Base-by-base conservation (phyloP, 2,888 invertebrate genomes). In the Fragum whitleyi region DNA sequence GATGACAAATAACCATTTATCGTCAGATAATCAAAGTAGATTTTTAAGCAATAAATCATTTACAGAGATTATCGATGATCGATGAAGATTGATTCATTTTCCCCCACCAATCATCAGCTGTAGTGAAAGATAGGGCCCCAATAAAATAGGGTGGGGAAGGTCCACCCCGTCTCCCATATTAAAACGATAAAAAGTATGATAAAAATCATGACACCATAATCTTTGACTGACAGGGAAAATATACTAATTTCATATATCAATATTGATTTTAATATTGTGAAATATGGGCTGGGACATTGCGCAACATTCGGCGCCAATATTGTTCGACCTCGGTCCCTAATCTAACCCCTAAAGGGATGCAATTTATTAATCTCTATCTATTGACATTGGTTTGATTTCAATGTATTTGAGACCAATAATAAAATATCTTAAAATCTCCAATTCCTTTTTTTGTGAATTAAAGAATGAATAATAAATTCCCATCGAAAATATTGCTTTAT, bases 161-260 rank as follows among this genome's bases (percentile, higher is more conserved):
- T 26, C 61, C 19, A 11, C 61, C 61, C n/a, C 26, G 32, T 32
- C 61, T 61, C 29, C 26, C 32, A 61, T 32, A 29, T 3, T 14
- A 32, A 32, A 61, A 19, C 16, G 32, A 7, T 3, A 29, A 29
- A 61, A 32, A 32, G 16, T 23, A 3, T n/a, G 61, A 61, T 61
- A 61, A 61, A 61, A 32, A 61, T 61, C 61, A 61, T 61, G 61
- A 61, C 61, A 61, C 61, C 61, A 11, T 32, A 11, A 28, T 29
- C 47, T 61, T 5, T 61, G 32, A 61, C 7, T 61, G 29, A 32
- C 16, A 19, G 61, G 32, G 29, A 61, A 61, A 61, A 61, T 26
- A 61, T 61, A 61, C 61, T 61, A 61, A 61, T 61, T 61, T 61
- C n/a, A 32, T 61, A 23, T 14, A 61, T 61, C 61, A 61, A 61